A percentile compares a stretch with the other conserved stretches of the same genome.
phyloP scores from a whole-genome alignment of 2,888 invertebrate genomes.

The Eupithecia subfuscata region DNA sequence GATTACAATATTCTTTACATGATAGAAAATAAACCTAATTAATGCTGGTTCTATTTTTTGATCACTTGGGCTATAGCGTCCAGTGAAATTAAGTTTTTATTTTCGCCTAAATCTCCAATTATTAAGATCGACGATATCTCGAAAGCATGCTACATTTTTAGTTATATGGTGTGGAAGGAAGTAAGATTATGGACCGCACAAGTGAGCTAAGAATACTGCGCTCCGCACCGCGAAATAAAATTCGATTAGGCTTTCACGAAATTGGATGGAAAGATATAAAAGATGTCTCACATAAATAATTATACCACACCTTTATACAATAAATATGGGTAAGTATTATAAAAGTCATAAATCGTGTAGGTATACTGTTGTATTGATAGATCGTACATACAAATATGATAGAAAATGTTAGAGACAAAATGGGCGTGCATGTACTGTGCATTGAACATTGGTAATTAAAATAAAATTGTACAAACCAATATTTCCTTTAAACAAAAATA shows the following conservation, averaged over 20 bases:
- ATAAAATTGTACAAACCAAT: constrained; percentile 26
- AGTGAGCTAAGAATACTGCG: not conserved
- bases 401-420: not conserved
- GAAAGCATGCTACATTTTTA: not conserved
- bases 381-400: constrained; percentile 27
- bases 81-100: not conserved
- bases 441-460: not conserved
- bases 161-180: not conserved
- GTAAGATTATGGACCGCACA: not conserved
- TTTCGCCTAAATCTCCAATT: not conserved
- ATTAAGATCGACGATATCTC: not conserved
- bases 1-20: not conserved
- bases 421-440: not conserved
- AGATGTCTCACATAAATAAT: not conserved
- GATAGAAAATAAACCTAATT: not conserved
- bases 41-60: not conserved
- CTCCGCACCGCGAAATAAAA: not conserved
- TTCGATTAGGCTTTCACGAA: not conserved
- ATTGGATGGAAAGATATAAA: not conserved
- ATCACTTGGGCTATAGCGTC: too few species aligned
- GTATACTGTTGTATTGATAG: constrained; percentile 33
- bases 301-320: not conserved
- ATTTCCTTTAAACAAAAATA: constrained; percentile 24
- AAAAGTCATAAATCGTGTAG: not conserved
- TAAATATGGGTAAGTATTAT: not conserved